Conservation (phyloP, 1,140 invertebrate species). For the Oncopeltus fasciatus region DNA sequence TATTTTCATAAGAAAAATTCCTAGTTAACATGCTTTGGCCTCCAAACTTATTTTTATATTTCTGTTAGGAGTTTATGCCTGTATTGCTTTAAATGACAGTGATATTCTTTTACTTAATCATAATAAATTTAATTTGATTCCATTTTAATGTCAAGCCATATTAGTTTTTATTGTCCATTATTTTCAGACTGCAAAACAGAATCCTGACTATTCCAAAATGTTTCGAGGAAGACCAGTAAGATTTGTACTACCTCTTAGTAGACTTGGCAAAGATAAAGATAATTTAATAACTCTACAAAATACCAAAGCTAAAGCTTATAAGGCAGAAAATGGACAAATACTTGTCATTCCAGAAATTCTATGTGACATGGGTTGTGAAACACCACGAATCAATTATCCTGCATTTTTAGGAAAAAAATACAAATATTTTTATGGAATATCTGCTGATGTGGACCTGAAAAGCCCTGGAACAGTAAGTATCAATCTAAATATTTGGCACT, state of each 20-base stretch:
- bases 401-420: constrained; percentile 49
- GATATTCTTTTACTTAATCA: too few species aligned
- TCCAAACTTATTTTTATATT: too few species aligned
- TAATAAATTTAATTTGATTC: too few species aligned
- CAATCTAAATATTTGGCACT: too few species aligned
- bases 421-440: constrained; percentile 77
- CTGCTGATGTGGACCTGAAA: constrained; percentile 64
- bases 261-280: not conserved
- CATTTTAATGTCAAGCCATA: too few species aligned
- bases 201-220: constrained; percentile 62
- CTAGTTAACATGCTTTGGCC: too few species aligned
- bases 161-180: not conserved
- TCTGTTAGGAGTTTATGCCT: too few species aligned
- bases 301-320: constrained; percentile 37
- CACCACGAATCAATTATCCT: constrained; percentile 65
- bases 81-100: too few species aligned
- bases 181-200: constrained; percentile 53
- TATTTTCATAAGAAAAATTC: too few species aligned
- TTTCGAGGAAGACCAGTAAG: constrained; percentile 61
- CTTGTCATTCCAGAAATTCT: constrained; percentile 47
- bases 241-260: constrained; percentile 46
- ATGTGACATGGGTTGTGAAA: constrained; percentile 64
- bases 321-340: constrained; percentile 32
- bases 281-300: constrained; percentile 25
- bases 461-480: constrained; percentile 62